These are phyloP conservation scores for Casuarius casuarius DNA, from an alignment of 2,113 vertebrate species.

Conservation along the genomic window DNA sequence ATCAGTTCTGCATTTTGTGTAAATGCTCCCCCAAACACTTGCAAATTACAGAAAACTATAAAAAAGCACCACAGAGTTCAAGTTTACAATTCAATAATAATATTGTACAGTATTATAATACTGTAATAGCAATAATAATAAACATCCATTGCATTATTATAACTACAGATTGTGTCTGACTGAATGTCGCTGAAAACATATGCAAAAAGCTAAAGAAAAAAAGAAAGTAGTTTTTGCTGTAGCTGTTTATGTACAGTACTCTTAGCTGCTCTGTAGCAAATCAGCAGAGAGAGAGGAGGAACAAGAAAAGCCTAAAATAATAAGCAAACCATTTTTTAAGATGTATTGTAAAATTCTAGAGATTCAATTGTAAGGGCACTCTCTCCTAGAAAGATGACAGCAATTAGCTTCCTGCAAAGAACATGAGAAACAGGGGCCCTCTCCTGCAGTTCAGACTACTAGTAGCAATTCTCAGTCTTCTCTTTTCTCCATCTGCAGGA, in stretches of 20 bases:
- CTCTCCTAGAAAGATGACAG: slow-evolving; percentile 30
- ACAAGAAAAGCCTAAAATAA: slow-evolving; percentile 26
- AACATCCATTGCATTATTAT: slow-evolving; percentile 28
- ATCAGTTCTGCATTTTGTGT: background rate
- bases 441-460: slow-evolving; percentile 9
- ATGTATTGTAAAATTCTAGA: slow-evolving; percentile 25
- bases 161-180: slow-evolving; percentile 32
- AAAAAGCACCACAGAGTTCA: slow-evolving; percentile 35
- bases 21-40: slow-evolving; percentile 27
- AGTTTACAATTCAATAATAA: slow-evolving; percentile 50
- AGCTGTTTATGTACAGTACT: background rate
- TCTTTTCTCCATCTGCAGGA: background rate
- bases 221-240: background rate
- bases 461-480: background rate
- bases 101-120: slow-evolving; percentile 37
- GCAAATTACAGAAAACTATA: slow-evolving; percentile 34
- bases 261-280: slow-evolving; percentile 6
- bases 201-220: slow-evolving; percentile 5
- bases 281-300: background rate
- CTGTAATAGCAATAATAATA: slow-evolving; percentile 50
- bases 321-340: slow-evolving; percentile 43
- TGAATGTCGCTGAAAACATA: slow-evolving; percentile 41
- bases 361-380: background rate
- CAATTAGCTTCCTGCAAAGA: slow-evolving; percentile 44
- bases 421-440: background rate